These are phyloP conservation scores for Callimorpha dominula DNA, from an alignment of 2,888 invertebrate species.

Conservation along the genomic window DNA sequence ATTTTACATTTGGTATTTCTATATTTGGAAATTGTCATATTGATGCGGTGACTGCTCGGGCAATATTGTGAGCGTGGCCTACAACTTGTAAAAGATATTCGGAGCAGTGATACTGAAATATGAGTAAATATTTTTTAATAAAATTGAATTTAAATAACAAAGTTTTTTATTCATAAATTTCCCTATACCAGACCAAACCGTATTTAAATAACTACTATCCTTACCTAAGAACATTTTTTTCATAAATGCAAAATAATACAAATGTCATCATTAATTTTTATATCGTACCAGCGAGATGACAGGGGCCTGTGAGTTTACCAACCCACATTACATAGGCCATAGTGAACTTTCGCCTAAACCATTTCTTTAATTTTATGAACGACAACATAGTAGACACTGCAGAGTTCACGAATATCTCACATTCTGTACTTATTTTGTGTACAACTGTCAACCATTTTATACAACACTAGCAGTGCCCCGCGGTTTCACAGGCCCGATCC, in stretches of 20 bases:
- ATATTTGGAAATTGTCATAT: slow-evolving; percentile 70
- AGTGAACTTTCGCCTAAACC: neutral
- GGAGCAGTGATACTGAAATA: slow-evolving; percentile 77
- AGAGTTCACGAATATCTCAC: neutral
- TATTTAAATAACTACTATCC: neutral
- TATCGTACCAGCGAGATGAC: neutral
- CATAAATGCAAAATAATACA: neutral
- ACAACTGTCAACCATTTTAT: neutral
- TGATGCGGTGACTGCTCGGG: slow-evolving; percentile 63
- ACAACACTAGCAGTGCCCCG: no score
- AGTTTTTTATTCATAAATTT: slow-evolving; percentile 45
- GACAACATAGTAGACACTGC: neutral
- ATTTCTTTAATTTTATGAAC: neutral
- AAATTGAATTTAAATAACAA: slow-evolving; percentile 74
- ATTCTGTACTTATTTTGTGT: neutral
- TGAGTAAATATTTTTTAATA: slow-evolving; percentile 81
- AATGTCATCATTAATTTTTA: neutral
- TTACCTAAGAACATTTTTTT: neutral
- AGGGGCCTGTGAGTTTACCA: neutral
- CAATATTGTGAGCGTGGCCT: slow-evolving; percentile 53
- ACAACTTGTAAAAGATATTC: slow-evolving; percentile 60
- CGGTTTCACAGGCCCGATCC: no score
- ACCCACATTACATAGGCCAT: neutral
- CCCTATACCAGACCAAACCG: neutral
- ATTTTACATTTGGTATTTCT: slow-evolving; percentile 78